Base-by-base conservation (phyloP, 1,140 invertebrate genomes). In the Psilanteris sp. region DNA sequence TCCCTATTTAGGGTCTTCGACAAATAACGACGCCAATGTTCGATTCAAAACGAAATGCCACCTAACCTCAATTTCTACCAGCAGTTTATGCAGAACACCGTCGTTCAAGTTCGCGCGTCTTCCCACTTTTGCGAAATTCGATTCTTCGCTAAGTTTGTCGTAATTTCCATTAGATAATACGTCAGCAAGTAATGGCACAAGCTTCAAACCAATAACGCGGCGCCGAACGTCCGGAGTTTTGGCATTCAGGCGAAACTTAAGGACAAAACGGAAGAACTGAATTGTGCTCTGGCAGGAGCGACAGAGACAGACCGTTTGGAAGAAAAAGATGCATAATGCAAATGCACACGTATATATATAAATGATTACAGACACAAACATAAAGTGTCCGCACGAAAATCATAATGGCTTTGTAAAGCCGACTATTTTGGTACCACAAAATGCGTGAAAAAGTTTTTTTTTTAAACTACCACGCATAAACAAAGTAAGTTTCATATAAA, bases 111-210 rank as follows among this genome's bases (percentile, higher is more conserved):
- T 62, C 34, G 34, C 20, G 32, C 61, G 24, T 67, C 41, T 55
- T 55, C 50, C 39, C 41, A 67, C 62, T 55, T 67, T 67, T 48
- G 29, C 31, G 55, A 32, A 61, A 71, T 54, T 61, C 67, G 36
- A 71, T 61, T 71, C 54, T 71, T 71, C 67, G 16, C 46, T 26
- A 71, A 71, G 67, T 71, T 71, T 61, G 67, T 29, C 67, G 54
- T 71, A 71, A 71, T 71, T 71, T 71, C 54, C 67, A 71, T 71
- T 54, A 71, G 67, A 71, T 71, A 71, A 71, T 55, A 71, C 67
- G 54, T 71, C 67, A 52, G 55, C 55, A 36, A 31, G 46, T 62
- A 71, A 54, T 71, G 31, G 46, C 29, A 43, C 26, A 24, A 18
- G 37, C 39, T 68, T 41, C 64, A 32, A 57, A 57, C 57, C 50